phyloP scores from a whole-genome alignment of 1,140 invertebrate genomes.

The Sycobia sp. region DNA sequence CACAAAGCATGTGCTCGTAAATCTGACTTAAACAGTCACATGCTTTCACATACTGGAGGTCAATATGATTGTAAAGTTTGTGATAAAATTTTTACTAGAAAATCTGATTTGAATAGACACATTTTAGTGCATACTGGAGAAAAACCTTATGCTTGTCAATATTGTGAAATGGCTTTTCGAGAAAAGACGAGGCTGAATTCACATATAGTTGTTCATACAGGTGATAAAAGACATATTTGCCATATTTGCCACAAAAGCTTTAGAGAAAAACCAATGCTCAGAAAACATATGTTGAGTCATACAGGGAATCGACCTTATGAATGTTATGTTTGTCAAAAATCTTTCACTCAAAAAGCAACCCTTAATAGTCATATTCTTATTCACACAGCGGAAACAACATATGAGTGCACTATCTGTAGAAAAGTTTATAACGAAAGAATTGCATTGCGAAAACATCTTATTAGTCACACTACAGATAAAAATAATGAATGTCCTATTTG shows the following conservation, averaged over 20 bases:
- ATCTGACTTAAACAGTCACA: conserved; percentile 57
- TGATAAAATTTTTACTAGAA: conserved; percentile 74
- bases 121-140: conserved; percentile 73
- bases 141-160: conserved; percentile 71
- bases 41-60: conserved; percentile 58
- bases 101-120: conserved; percentile 72
- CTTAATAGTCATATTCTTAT: conserved; percentile 74
- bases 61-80: conserved; percentile 75
- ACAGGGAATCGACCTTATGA: conserved; percentile 64
- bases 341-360: conserved; percentile 62
- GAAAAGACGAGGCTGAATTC: conserved; percentile 55
- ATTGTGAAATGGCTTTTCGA: conserved; percentile 70
- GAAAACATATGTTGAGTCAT: conserved; percentile 62
- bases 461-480: conserved; percentile 68
- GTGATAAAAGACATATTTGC: conserved; percentile 61
- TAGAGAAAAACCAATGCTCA: conserved; percentile 61
- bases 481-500: conserved; percentile 68
- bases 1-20: conserved; percentile 56
- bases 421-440: conserved; percentile 48
- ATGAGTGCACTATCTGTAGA: conserved; percentile 67
- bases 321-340: conserved; percentile 63
- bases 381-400: conserved; percentile 73
- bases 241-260: conserved; percentile 65
- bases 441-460: conserved; percentile 53
- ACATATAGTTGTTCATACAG: conserved; percentile 59